Percentiles rank a stretch among this genome's conserved stretches.
These are phyloP conservation scores for Tanytarsus gracilentus DNA, from an alignment of 2,888 invertebrate genomes.

Conservation along the genomic window DNA sequence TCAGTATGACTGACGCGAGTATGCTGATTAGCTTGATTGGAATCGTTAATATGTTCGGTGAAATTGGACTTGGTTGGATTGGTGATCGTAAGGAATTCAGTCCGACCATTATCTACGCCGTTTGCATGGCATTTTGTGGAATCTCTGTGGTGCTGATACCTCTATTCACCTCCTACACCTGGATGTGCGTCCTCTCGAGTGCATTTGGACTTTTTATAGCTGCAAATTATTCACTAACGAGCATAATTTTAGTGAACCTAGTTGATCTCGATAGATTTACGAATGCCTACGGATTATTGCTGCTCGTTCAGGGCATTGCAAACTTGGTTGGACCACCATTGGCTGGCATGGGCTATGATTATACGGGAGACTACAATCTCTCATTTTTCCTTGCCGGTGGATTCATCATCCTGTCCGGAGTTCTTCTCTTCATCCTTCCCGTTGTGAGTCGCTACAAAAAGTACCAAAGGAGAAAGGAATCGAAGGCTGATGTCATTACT, in stretches of 20 bases:
- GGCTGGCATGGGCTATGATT: constrained; percentile 76
- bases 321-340: constrained; percentile 84
- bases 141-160: constrained; percentile 59
- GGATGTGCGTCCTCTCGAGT: constrained; percentile 58
- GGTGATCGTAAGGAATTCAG: constrained; percentile 73
- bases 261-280: constrained; percentile 86
- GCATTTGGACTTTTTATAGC: constrained; percentile 83
- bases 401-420: constrained; percentile 49
- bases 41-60: constrained; percentile 78
- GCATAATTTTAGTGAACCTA: constrained; percentile 80
- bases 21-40: constrained; percentile 81
- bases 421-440: constrained; percentile 32
- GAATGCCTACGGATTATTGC: constrained; percentile 78
- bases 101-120: constrained; percentile 69
- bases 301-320: constrained; percentile 82
- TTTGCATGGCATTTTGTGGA: constrained; percentile 67
- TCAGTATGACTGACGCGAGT: constrained; percentile 62
- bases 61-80: constrained; percentile 78
- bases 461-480: constrained; percentile 44
- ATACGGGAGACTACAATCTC: constrained; percentile 65
- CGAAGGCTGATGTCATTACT: neutral
- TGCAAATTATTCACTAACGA: constrained; percentile 84
- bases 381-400: constrained; percentile 74
- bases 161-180: constrained; percentile 42
- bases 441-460: constrained; percentile 31